Evolutionary conservation across 2,113 vertebrate genomes (phyloP).

Genomic region (Fregetta grallaria): DNA sequence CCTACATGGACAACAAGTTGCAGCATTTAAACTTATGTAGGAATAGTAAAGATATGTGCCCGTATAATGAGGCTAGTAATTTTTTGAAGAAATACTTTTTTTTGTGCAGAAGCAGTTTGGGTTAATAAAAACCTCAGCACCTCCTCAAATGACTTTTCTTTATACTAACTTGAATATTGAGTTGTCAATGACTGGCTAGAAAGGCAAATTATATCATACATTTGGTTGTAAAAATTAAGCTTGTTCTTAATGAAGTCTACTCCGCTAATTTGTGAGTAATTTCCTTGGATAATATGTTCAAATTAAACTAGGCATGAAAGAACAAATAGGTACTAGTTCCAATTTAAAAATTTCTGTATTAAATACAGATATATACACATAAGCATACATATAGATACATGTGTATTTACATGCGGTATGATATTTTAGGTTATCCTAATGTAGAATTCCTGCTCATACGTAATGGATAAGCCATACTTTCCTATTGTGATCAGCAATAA

Average conservation of each 20-base stretch:
- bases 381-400: neutral
- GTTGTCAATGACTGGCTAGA: neutral
- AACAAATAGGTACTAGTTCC: neutral
- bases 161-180: neutral
- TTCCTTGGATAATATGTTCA: neutral
- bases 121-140: neutral
- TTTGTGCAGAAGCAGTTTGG: neutral
- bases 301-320: neutral
- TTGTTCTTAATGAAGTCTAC: neutral
- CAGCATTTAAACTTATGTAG: neutral
- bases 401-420: neutral
- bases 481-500: neutral
- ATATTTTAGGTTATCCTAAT: neutral
- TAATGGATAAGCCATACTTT: neutral
- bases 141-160: neutral
- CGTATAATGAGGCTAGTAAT: neutral
- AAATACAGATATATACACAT: neutral
- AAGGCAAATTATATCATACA: neutral
- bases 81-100: neutral
- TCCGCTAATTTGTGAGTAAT: neutral
- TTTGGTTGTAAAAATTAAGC: neutral
- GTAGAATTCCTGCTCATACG: neutral
- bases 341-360: neutral
- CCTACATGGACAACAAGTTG: neutral
- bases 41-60: neutral